Conservation (phyloP, 92 coral and sea anemone genomes). For the Hydrozoanthus gracilis region DNA sequence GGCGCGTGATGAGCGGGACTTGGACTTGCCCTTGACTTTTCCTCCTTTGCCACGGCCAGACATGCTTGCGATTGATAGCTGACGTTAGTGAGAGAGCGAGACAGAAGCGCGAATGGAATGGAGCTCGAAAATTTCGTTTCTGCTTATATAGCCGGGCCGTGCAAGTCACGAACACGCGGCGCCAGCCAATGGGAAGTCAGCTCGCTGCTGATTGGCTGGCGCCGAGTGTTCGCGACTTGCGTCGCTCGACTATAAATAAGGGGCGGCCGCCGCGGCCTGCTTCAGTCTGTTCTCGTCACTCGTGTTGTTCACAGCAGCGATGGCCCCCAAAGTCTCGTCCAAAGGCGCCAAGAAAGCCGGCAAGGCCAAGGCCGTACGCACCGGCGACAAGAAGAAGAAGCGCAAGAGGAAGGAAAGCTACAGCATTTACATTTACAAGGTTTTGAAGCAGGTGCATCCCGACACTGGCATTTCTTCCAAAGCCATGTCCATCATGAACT, state of each 20-base stretch:
- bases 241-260: not conserved
- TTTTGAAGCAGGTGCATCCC: too few species aligned
- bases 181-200: not conserved
- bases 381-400: too few species aligned
- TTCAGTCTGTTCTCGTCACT: not conserved
- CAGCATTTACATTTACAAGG: too few species aligned
- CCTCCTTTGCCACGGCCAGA: too few species aligned
- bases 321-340: not conserved
- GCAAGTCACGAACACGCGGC: not conserved
- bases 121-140: not conserved
- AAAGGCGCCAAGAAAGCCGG: not conserved
- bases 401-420: too few species aligned
- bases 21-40: not conserved
- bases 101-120: not conserved
- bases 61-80: not conserved
- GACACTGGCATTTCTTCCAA: too few species aligned
- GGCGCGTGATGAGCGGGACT: too few species aligned
- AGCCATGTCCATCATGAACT: too few species aligned
- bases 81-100: not conserved
- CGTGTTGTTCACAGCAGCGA: not conserved
- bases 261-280: constrained; percentile 1
- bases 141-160: not conserved
- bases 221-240: not conserved
- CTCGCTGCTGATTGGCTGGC: not conserved
- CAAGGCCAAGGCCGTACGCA: too few species aligned